These are phyloP conservation scores for Spea multiplicata DNA, from an alignment of 2,113 vertebrate genomes.

Conservation along the genomic window DNA sequence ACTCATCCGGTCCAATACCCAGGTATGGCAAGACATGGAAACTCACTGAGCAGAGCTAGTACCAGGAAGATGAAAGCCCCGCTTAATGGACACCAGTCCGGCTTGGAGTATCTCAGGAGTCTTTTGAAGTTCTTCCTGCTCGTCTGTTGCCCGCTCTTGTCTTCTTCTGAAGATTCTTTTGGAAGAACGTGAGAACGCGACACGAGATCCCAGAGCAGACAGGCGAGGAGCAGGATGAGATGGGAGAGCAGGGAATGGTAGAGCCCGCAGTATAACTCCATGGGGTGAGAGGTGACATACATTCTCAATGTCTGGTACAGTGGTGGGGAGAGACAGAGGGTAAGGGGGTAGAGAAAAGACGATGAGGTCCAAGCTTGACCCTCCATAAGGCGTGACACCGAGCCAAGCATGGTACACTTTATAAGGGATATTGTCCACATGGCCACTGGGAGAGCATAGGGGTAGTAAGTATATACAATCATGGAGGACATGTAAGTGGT, in stretches of 20 bases:
- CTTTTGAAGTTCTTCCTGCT: slow-evolving; percentile 56
- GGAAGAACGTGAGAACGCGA: rapidly evolving
- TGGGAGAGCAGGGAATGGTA: neutral
- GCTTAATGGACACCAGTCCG: slow-evolving; percentile 45
- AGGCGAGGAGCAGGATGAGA: rapidly evolving
- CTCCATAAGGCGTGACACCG: rapidly evolving
- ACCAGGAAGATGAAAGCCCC: slow-evolving; percentile 64
- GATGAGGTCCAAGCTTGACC: neutral
- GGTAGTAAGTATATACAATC: neutral
- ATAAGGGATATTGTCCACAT: slow-evolving; percentile 56
- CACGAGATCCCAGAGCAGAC: neutral
- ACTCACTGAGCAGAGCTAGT: slow-evolving; percentile 70
- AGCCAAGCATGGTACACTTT: neutral
- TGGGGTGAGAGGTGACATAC: neutral
- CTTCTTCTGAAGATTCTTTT: neutral
- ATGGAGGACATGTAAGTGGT: neutral
- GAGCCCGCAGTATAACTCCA: rapidly evolving
- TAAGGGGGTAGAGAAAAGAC: rapidly evolving
- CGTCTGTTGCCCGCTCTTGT: neutral
- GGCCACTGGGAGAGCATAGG: neutral
- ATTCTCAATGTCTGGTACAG: neutral
- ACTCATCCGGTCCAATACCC: too few species aligned
- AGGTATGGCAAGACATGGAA: neutral
- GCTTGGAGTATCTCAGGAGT: slow-evolving; percentile 55
- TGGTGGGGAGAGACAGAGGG: neutral